phyloP scores from a whole-genome alignment of 2,888 invertebrate species.

The Acronicta leporina region DNA sequence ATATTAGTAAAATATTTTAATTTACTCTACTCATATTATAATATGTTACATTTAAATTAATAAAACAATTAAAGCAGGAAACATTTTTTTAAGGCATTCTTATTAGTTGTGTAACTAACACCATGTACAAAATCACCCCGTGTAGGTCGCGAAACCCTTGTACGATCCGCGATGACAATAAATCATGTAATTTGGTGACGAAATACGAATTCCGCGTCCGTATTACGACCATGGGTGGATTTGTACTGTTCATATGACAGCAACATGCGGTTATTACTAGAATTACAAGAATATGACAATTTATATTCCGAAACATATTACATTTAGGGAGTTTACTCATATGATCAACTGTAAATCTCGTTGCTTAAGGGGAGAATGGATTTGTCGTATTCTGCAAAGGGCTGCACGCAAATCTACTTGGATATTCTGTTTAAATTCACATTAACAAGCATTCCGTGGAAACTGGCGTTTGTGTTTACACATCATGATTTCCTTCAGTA shows the following conservation, averaged over 20 bases:
- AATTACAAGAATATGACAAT: constrained; percentile 79
- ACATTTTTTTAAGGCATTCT: too few species aligned
- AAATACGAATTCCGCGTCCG: constrained; percentile 73
- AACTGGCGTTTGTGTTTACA: constrained; percentile 48
- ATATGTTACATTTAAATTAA: too few species aligned
- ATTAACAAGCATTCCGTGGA: constrained; percentile 45
- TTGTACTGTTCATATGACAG: constrained; percentile 79
- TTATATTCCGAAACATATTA: constrained; percentile 78
- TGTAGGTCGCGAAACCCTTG: constrained; percentile 54
- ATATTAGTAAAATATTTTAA: too few species aligned
- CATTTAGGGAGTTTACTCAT: constrained; percentile 70
- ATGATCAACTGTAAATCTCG: constrained; percentile 70
- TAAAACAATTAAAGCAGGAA: too few species aligned
- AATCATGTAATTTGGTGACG: constrained; percentile 87
- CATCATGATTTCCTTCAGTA: constrained; percentile 59
- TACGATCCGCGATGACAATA: constrained; percentile 82
- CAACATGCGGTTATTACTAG: constrained; percentile 79
- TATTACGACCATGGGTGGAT: constrained; percentile 72
- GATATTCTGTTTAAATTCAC: constrained; percentile 45
- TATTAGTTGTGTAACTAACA: background rate
- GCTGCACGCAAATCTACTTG: constrained; percentile 50
- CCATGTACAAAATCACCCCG: constrained; percentile 45
- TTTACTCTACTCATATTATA: too few species aligned
- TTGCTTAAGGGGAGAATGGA: constrained; percentile 59
- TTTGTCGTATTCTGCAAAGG: constrained; percentile 58